Base-by-base conservation (phyloP, 53 echinoderm and acorn worm species). In the Zoroaster sp. region DNA sequence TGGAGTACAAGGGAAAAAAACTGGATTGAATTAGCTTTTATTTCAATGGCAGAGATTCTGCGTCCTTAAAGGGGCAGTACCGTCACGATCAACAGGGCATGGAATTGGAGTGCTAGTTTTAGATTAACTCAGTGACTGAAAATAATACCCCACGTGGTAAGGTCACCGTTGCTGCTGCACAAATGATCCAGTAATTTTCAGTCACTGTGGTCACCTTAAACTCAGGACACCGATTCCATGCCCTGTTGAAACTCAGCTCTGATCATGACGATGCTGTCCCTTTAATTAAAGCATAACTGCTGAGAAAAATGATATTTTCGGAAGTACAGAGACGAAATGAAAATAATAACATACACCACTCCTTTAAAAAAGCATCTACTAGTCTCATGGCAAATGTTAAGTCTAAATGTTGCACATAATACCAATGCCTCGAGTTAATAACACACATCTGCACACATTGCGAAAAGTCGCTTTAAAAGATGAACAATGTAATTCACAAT, bases 381-480 rank as follows among this genome's bases (percentile, higher is more conserved):
- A 23, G n/a, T 28, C 23, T 28, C 63, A 25, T 28, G 63, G 11
- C 63, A 25, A 28, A 28, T 9, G 63, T 25, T 28, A 25, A 59
- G 63, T 8, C 63, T 59, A 30, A 54, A 42, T 81, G 66, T 67
- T 81, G 81, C 81, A 81, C 67, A 81, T 81, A 59, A 59, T 28
- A 67, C 79, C 79, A 39, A 33, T 37, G 35, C 40, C 42, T 40
- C 25, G 44, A 51, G 31, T 76, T 49, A 75, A 17, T 72, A 66
- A 81, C 33, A 67, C 81, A 81, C 66, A 28, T 81, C 79, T 54
- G 36, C 55, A 79, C 79, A 79, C 79, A 79, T 51, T 79, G 55
- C 51, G 69, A 79, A 79, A 63, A 79, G 34, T 33, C 37, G 74
- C 32, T 21, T 45, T 41, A 46, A 49, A 76, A 76, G 30, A 9